Percentiles rank a stretch among this genome's conserved stretches.
These are phyloP conservation scores for Ceratina calcarata DNA, from an alignment of 1,140 invertebrate species.

Conservation along the genomic window DNA sequence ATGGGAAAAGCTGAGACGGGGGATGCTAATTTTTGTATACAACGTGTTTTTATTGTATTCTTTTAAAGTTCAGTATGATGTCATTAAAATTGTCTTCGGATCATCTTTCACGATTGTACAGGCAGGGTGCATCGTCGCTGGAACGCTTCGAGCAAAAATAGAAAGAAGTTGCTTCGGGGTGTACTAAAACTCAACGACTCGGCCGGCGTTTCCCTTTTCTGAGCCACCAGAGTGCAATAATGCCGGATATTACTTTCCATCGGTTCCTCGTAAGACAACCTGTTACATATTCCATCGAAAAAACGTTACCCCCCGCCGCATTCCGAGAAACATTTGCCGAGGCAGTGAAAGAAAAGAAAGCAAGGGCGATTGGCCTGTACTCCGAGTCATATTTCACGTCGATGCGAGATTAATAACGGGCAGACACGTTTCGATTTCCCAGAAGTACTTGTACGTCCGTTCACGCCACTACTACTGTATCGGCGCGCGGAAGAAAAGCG, in stretches of 20 bases:
- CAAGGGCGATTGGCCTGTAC: too few relatives aligned
- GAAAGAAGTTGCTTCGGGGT: background rate
- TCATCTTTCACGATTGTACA: background rate
- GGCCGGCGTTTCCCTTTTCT: background rate
- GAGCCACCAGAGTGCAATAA: constrained; percentile 41
- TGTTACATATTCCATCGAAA: constrained; percentile 59
- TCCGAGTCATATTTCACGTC: constrained; percentile 58
- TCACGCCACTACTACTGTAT: constrained; percentile 24
- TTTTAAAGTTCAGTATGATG: too few relatives aligned
- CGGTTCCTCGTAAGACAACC: constrained; percentile 55
- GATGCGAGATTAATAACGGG: constrained; percentile 64
- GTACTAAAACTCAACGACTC: constrained; percentile 23
- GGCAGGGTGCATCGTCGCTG: constrained; percentile 3
- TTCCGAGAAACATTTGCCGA: constrained; percentile 34
- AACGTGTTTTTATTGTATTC: too few relatives aligned
- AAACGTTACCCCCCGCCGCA: constrained; percentile 52
- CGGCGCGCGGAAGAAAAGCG: constrained; percentile 43
- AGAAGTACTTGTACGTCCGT: constrained; percentile 57
- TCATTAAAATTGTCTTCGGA: background rate
- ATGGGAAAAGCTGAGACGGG: too few relatives aligned
- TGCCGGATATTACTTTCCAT: constrained; percentile 51
- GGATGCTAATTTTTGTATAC: too few relatives aligned
- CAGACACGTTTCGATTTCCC: constrained; percentile 66
- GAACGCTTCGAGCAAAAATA: too few relatives aligned
- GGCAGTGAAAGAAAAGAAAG: background rate